phyloP scores from a whole-genome alignment of 2,113 vertebrate species.

The Circaetus gallicus region DNA sequence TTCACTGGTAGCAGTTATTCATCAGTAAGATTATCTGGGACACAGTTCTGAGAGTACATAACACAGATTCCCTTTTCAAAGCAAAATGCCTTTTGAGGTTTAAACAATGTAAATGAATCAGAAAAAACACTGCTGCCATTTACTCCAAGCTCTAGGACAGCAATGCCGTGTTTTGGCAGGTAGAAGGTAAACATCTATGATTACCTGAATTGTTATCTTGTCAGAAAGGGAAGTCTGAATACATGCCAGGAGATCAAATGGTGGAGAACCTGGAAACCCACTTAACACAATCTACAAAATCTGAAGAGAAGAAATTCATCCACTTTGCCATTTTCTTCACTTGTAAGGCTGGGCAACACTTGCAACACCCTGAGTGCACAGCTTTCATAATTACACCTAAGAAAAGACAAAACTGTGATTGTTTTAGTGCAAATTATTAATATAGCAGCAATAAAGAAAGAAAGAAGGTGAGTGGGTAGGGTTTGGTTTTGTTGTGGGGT shows the following conservation, averaged over 20 bases:
- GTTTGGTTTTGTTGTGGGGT: not conserved
- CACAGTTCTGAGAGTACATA: not conserved
- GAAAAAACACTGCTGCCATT: not conserved
- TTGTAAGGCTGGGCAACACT: not conserved
- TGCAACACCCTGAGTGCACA: not conserved
- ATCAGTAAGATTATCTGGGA: not conserved
- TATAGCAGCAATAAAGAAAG: not conserved
- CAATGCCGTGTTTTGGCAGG: not conserved
- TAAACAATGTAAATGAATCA: not conserved
- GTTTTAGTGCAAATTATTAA: not conserved
- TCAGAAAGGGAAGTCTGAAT: not conserved
- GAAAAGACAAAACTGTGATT: not conserved
- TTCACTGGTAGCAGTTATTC: not conserved
- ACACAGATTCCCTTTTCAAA: not conserved
- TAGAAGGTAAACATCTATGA: not conserved
- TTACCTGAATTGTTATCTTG: not conserved
- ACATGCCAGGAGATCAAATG: not conserved
- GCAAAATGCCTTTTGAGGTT: not conserved
- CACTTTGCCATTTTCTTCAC: not conserved
- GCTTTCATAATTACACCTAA: not conserved
- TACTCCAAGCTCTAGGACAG: not conserved
- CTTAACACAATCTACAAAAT: not conserved
- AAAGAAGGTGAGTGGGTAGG: accelerated
- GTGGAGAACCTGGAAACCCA: not conserved
- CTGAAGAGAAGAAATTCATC: not conserved